Percentiles rank a stretch among this genome's conserved stretches.
Evolutionary conservation across 1,140 invertebrate species (phyloP).

Genomic region (Medauroidea extradentata): DNA sequence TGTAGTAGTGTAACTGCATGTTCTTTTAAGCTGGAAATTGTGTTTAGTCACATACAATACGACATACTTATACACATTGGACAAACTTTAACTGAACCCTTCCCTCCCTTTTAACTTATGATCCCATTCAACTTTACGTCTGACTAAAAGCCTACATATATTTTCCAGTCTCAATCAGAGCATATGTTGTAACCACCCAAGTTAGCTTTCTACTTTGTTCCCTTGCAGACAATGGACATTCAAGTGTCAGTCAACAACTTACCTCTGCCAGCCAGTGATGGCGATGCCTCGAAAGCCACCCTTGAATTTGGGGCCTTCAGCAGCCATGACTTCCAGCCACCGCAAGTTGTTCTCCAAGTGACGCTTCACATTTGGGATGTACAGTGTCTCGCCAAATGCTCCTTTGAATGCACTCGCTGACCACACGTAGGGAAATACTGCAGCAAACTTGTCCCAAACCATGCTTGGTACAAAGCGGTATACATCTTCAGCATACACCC

Average conservation of each 20-base stretch:
- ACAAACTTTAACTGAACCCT: too few relatives aligned
- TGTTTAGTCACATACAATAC: too few relatives aligned
- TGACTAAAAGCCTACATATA: too few relatives aligned
- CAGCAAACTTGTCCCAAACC: slow-evolving; percentile 76
- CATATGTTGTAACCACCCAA: too few relatives aligned
- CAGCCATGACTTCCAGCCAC: slow-evolving; percentile 64
- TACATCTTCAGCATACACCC: slow-evolving; percentile 54
- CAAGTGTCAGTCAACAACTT: slow-evolving; percentile 6
- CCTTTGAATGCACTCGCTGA: slow-evolving; percentile 90
- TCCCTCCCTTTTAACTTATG: too few relatives aligned
- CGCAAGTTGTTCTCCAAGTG: slow-evolving; percentile 67
- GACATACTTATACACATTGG: too few relatives aligned
- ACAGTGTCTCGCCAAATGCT: slow-evolving; percentile 73
- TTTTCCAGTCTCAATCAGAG: too few relatives aligned
- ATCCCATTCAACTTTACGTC: too few relatives aligned
- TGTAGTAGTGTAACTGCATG: too few relatives aligned
- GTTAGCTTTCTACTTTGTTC: too few relatives aligned
- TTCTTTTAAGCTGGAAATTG: too few relatives aligned
- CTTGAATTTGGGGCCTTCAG: slow-evolving; percentile 51
- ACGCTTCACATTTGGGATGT: slow-evolving; percentile 55
- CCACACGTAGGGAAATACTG: slow-evolving; percentile 86
- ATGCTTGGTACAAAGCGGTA: slow-evolving; percentile 49
- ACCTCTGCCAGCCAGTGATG: slow-evolving; percentile 67
- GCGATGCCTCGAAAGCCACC: slow-evolving; percentile 56
- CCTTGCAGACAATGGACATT: too few relatives aligned